A percentile compares a stretch with the other conserved stretches of the same genome.
Conservation (phyloP, 2,888 invertebrate genomes). For the Eucriotettix oculatus region DNA sequence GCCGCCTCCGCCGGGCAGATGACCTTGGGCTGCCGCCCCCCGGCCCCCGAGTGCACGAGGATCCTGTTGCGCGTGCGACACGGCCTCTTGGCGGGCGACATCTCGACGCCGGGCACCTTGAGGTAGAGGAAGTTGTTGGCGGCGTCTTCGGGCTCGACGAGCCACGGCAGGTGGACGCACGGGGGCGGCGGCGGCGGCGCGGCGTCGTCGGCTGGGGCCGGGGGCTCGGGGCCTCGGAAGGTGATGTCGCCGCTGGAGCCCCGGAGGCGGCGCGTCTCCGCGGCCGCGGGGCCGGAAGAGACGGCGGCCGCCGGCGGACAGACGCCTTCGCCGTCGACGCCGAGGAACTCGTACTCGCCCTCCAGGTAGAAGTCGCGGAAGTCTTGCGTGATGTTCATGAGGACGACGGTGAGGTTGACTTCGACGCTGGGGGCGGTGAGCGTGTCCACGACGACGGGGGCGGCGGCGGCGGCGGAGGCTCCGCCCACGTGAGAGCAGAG, state of each 20-base stretch:
- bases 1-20: constrained; percentile 42
- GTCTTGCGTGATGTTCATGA: constrained; percentile 69
- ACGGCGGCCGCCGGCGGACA: constrained; percentile 27
- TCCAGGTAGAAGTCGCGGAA: constrained; percentile 66
- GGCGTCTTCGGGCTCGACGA: constrained; percentile 57
- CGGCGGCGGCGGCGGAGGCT: constrained; percentile 46
- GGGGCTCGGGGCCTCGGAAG: constrained; percentile 35
- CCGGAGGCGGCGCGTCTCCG: constrained; percentile 45
- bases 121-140: constrained; percentile 52
- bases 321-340: constrained; percentile 30
- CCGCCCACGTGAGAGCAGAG: constrained; percentile 59
- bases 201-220: constrained; percentile 5
- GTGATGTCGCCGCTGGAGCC: constrained; percentile 60
- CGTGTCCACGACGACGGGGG: constrained; percentile 45
- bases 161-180: constrained; percentile 60
- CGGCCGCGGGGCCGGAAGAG: constrained; percentile 45
- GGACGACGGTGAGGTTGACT: constrained; percentile 53
- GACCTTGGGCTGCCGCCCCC: constrained; percentile 39
- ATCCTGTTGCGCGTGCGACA: constrained; percentile 56
- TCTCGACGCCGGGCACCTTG: constrained; percentile 47
- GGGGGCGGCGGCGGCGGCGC: constrained; percentile 35
- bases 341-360: constrained; percentile 26
- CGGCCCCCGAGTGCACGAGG: constrained; percentile 51
- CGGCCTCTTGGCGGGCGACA: constrained; percentile 21
- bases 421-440: constrained; percentile 53